Evolutionary conservation across 1,140 invertebrate species (phyloP).

Genomic region (Oscheius sp.): DNA sequence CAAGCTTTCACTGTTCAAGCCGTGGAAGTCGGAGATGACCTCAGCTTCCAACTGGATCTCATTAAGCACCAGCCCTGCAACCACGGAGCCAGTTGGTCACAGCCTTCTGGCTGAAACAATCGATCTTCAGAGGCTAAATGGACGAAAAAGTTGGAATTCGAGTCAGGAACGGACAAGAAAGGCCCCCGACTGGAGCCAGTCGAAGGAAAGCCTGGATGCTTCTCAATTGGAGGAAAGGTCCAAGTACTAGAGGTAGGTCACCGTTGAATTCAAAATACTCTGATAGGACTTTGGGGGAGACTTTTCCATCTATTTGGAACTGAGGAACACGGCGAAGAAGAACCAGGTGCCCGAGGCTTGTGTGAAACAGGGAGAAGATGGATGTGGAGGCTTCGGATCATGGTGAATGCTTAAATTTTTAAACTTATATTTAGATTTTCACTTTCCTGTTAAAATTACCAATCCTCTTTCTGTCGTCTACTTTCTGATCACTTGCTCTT

Average conservation of each 20-base stretch:
- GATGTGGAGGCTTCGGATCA: conserved; percentile 59
- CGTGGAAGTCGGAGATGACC: conserved; percentile 51
- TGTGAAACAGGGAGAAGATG: conserved; percentile 52
- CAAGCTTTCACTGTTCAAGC: not conserved
- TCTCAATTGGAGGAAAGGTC: conserved; percentile 56
- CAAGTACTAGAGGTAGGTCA: conserved; percentile 38
- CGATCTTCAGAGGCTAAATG: conserved; percentile 52
- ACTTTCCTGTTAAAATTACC: too few species aligned
- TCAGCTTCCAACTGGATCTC: conserved; percentile 53
- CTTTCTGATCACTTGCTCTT: too few species aligned
- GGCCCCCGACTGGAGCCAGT: conserved; percentile 50
- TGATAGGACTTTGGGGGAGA: conserved; percentile 57
- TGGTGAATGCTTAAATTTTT: conserved; percentile 38
- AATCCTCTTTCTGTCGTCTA: too few species aligned
- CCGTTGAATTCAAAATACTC: not conserved
- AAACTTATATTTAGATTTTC: not conserved
- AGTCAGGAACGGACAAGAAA: conserved; percentile 49
- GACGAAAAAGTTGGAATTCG: conserved; percentile 58
- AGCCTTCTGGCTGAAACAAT: not conserved
- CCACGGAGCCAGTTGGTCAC: conserved; percentile 43
- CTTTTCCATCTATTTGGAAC: conserved; percentile 59
- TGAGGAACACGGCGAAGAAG: conserved; percentile 54
- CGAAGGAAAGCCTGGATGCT: conserved; percentile 42
- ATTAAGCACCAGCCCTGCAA: conserved; percentile 59
- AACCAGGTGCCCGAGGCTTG: conserved; percentile 56